These are phyloP conservation scores for Indicator maculatus DNA, from an alignment of 2,113 vertebrate genomes.

Conservation along the genomic window DNA sequence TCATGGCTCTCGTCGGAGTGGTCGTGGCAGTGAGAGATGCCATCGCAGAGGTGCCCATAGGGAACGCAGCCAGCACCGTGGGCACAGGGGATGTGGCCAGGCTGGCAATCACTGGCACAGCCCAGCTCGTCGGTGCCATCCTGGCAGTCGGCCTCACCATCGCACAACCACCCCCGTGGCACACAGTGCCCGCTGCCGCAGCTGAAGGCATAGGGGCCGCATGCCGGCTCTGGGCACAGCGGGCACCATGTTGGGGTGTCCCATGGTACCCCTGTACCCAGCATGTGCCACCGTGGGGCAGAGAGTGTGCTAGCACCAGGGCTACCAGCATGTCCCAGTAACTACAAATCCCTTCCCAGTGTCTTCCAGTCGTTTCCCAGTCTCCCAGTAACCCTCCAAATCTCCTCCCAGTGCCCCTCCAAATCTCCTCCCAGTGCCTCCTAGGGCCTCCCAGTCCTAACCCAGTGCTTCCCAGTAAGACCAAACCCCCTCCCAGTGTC, in stretches of 20 bases:
- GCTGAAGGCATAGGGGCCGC: conserved; percentile 78
- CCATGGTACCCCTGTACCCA: no score
- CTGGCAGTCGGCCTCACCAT: conserved; percentile 85
- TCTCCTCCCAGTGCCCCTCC: no score
- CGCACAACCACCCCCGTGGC: conserved; percentile 87
- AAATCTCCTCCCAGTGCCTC: no score
- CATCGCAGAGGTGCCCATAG: conserved; percentile 80
- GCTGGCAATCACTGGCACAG: conserved; percentile 77
- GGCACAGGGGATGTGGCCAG: conserved; percentile 71
- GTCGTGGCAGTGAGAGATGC: conserved; percentile 84
- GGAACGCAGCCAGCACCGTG: conserved; percentile 79
- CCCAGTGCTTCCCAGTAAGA: neutral
- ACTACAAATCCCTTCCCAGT: no score
- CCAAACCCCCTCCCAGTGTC: no score
- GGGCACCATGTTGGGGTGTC: neutral
- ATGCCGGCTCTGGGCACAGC: neutral
- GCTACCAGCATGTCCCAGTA: no score
- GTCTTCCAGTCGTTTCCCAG: no score
- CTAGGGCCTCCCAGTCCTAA: no score
- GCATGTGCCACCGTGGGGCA: no score
- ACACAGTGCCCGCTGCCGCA: conserved; percentile 82
- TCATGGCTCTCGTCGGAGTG: conserved; percentile 80
- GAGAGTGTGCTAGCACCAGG: no score
- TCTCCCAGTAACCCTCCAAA: no score
- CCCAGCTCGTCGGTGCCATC: conserved; percentile 82